Evolutionary conservation across 2,113 vertebrate genomes (phyloP).

Genomic region (Morone saxatilis): DNA sequence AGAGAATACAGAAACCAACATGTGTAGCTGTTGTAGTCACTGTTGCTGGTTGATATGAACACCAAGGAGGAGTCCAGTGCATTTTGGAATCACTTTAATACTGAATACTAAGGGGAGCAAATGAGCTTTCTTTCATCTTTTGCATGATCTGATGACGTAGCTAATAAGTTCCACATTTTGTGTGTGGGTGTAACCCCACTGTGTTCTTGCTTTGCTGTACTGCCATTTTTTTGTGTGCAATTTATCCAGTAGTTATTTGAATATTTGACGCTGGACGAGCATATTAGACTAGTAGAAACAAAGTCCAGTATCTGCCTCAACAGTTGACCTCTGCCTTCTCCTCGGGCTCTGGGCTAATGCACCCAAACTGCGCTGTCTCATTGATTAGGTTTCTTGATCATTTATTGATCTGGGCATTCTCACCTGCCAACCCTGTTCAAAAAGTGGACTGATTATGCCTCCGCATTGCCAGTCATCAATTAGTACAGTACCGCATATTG

Average conservation of each 20-base stretch:
- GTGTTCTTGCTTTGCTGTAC: neutral
- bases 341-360: neutral
- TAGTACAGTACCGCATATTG: slow-evolving; percentile 5
- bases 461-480: slow-evolving; percentile 33
- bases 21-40: no score
- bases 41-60: neutral
- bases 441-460: slow-evolving; percentile 37
- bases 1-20: no score
- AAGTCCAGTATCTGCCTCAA: neutral
- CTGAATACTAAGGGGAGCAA: no score
- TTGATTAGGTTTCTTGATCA: slow-evolving; percentile 13
- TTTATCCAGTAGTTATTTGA: neutral
- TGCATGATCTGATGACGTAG: no score
- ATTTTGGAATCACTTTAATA: no score
- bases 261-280: neutral
- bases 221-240: neutral
- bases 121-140: no score
- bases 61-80: no score
- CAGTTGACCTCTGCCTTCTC: neutral
- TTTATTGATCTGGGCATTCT: slow-evolving; percentile 29
- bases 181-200: no score
- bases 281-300: neutral
- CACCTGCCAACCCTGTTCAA: slow-evolving; percentile 27
- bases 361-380: neutral
- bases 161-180: no score